Evolutionary conservation across 2,797 vertebrate genomes (phyloP), one percentile per base, ranked within the genome.

Genomic region (Spheniscus humboldti): DNA sequence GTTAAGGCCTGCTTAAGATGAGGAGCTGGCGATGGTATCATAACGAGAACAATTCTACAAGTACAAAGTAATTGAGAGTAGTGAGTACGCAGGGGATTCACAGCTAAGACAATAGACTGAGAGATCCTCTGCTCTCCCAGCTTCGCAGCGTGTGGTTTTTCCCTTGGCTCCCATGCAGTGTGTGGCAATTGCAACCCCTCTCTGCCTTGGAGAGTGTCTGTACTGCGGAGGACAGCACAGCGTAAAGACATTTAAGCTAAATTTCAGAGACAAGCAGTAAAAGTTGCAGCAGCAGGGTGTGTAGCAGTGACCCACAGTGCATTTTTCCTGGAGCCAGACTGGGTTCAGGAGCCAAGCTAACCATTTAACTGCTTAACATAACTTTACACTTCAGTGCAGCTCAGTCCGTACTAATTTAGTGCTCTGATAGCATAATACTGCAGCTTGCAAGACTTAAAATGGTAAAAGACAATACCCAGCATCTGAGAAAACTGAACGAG

Each of bases 121-220:
- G 33, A 74, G 33, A 73, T 18, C 8, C 13, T 63, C 57, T 50
- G 16, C 45, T 72, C 45, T 81, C 57, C 45, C 50, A 82, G 37
- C 27, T 47, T 81, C 37, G 17, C 15, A 27, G 10, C 1, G 4
- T 13, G 9, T 8, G 18, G 3, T 7, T 84, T 64, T 43, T 10
- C 17, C 43, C 68, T 35, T 41, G 13, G 9, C 2, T 73, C 71
- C 43, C 0, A 0, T 13, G 35, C 43, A 43, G 8, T 3, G 1
- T 4, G 47, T 13, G 52, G 47, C 5, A 2, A 63, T 1, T 7
- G 27, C 18, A 86, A 48, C 2, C 4, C 5, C 20, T 30, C 76
- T 72, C 22, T 2, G 1, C 39, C 33, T n/a, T 24, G 27, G 22
- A 41, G 27, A 72, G 24, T 4, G 6, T 7, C 71, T 19, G 11